Evolutionary conservation across 2,113 vertebrate species (phyloP).

Genomic region (Shinisaurus crocodilurus): DNA sequence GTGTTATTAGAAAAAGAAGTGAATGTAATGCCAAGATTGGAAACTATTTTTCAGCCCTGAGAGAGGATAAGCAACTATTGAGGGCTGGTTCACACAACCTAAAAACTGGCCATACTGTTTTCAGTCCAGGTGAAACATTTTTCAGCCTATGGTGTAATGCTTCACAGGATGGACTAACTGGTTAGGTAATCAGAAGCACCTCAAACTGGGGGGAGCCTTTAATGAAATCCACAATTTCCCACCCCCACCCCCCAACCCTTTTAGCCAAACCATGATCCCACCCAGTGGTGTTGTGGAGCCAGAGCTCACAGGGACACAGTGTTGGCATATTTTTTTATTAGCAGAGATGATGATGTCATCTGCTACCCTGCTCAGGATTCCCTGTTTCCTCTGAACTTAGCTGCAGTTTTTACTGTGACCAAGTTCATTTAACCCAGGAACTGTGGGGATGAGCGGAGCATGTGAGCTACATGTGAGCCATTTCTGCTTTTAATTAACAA

Average conservation of each 20-base stretch:
- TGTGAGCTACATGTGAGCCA: no score
- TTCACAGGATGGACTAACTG: not conserved
- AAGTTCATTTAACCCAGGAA: no score
- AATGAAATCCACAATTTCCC: not conserved
- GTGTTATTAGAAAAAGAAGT: slow-evolving; percentile 53
- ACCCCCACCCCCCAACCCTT: not conserved
- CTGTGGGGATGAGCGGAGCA: no score
- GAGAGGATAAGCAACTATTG: not conserved
- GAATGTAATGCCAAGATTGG: not conserved
- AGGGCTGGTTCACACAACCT: not conserved
- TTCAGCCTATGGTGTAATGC: not conserved
- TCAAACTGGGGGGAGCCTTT: not conserved
- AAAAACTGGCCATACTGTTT: not conserved
- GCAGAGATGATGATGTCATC: no score
- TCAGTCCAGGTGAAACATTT: not conserved
- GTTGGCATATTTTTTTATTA: no score
- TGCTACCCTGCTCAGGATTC: no score
- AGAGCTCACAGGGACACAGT: no score
- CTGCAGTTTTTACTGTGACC: no score
- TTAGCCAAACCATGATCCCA: not conserved
- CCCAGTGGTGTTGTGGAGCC: no score
- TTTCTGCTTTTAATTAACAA: no score
- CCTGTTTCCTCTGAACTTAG: no score
- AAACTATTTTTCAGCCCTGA: not conserved
- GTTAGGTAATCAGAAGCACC: not conserved